A percentile compares a stretch with the other conserved stretches of the same genome.
Evolutionary conservation across 2,113 vertebrate species (phyloP).

Genomic region (Corythaeola cristata): DNA sequence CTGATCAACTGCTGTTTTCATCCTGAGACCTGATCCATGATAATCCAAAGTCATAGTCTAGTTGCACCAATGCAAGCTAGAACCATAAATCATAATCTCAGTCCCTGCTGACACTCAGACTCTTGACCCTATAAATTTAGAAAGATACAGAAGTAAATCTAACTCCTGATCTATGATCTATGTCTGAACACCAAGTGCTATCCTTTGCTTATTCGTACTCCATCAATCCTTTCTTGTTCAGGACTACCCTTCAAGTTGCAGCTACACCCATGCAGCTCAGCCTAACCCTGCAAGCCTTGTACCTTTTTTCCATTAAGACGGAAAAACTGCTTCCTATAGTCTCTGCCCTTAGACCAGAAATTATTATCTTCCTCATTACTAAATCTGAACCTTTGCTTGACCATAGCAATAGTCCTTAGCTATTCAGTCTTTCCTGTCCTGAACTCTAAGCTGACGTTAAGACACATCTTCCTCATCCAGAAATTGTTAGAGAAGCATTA

Average conservation of each 20-base stretch:
- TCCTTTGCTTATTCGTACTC: not conserved
- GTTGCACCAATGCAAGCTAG: not conserved
- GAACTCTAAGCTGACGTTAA: not conserved
- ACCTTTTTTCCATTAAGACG: not conserved
- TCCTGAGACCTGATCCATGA: not conserved
- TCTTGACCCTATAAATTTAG: not conserved
- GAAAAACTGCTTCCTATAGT: not conserved
- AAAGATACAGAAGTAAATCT: not conserved
- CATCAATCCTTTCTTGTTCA: not conserved
- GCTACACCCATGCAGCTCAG: not conserved
- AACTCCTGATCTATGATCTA: not conserved
- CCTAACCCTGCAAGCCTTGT: not conserved
- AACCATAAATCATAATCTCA: not conserved
- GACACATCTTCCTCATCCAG: not conserved
- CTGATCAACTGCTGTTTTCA: not conserved
- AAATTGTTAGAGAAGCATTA: not conserved
- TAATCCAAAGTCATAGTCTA: not conserved
- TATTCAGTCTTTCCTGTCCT: not conserved
- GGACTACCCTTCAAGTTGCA: not conserved
- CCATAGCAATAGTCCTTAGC: not conserved
- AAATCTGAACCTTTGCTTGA: not conserved
- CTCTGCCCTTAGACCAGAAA: not conserved
- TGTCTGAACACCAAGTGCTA: not conserved
- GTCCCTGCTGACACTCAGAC: not conserved
- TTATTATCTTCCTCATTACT: not conserved